Evolutionary conservation across 1,140 invertebrate genomes (phyloP).

Genomic region (Plodia interpunctella): DNA sequence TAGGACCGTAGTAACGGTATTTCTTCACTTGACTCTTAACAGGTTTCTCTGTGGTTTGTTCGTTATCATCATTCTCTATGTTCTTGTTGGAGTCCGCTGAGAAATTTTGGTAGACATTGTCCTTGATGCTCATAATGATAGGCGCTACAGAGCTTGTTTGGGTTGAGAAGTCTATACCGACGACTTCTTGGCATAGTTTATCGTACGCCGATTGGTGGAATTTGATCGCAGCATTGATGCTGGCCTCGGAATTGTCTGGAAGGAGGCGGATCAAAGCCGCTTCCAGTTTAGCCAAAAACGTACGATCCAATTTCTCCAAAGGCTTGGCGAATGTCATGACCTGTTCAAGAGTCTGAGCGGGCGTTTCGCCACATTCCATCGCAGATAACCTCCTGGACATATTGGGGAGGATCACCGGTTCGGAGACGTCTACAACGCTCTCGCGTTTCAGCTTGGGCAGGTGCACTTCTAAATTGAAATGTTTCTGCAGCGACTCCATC

Average conservation of each 20-base stretch:
- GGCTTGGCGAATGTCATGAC: slow-evolving; percentile 38
- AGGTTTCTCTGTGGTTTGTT: slow-evolving; percentile 50
- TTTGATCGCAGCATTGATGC: slow-evolving; percentile 50
- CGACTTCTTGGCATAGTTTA: slow-evolving; percentile 49
- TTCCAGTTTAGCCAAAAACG: slow-evolving; percentile 46
- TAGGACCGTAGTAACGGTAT: slow-evolving; percentile 65
- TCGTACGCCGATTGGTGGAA: slow-evolving; percentile 51
- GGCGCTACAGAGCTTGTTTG: slow-evolving; percentile 64
- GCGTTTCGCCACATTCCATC: slow-evolving; percentile 51
- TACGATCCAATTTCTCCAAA: slow-evolving; percentile 50
- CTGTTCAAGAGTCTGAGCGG: slow-evolving; percentile 44
- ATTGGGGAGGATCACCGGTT: slow-evolving; percentile 58
- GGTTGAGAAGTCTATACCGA: slow-evolving; percentile 47
- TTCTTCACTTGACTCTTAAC: slow-evolving; percentile 62
- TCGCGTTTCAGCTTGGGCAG: slow-evolving; percentile 61
- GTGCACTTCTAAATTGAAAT: slow-evolving; percentile 60
- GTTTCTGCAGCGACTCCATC: slow-evolving; percentile 64
- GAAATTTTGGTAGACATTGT: slow-evolving; percentile 69
- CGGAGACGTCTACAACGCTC: slow-evolving; percentile 62
- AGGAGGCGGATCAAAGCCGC: slow-evolving; percentile 43
- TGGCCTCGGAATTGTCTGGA: slow-evolving; percentile 61
- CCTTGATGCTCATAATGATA: slow-evolving; percentile 69
- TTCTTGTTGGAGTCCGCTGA: slow-evolving; percentile 57
- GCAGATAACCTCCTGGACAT: slow-evolving; percentile 63
- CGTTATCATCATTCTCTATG: slow-evolving; percentile 61